A percentile compares a stretch with the other conserved stretches of the same genome.
Conservation (phyloP, 2,113 vertebrate genomes). For the Prietella phreatophila region DNA sequence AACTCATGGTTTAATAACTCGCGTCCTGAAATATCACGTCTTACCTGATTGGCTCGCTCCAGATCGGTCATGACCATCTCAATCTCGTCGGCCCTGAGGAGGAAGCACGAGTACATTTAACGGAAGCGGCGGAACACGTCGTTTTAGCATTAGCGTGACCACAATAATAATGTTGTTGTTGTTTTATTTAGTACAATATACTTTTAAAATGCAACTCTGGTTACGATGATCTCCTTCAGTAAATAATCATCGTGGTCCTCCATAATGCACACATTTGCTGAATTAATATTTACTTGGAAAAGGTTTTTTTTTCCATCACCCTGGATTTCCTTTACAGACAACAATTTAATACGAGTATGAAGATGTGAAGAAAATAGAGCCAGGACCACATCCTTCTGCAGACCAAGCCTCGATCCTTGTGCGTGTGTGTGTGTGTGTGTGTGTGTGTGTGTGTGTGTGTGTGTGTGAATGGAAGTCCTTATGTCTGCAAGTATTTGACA, state of each 20-base stretch:
- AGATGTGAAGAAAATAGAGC: neutral
- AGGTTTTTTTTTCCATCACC: neutral
- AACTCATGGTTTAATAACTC: neutral
- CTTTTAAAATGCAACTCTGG: neutral
- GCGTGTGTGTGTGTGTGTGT: conserved; percentile 1
- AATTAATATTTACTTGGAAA: neutral
- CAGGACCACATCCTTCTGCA: conserved; percentile 27
- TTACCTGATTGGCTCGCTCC: conserved; percentile 98
- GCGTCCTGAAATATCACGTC: conserved; percentile 19
- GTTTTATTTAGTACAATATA: neutral
- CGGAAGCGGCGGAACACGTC: neutral
- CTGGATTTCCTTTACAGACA: neutral
- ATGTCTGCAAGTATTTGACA: conserved; percentile 47
- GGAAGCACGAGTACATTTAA: conserved; percentile 49
- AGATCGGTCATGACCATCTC: conserved; percentile 99
- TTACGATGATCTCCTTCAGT: neutral
- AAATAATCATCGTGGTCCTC: neutral
- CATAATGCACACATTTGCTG: neutral
- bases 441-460: conserved; percentile 2
- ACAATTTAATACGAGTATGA: neutral
- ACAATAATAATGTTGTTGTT: no score
- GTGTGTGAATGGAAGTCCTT: neutral
- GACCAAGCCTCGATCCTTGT: neutral
- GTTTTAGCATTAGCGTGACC: neutral
- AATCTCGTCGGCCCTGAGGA: conserved; percentile 90